A percentile compares a stretch with the other conserved stretches of the same genome.
Conservation (phyloP, 2,113 vertebrate species). For the Triplophysa rosa region DNA sequence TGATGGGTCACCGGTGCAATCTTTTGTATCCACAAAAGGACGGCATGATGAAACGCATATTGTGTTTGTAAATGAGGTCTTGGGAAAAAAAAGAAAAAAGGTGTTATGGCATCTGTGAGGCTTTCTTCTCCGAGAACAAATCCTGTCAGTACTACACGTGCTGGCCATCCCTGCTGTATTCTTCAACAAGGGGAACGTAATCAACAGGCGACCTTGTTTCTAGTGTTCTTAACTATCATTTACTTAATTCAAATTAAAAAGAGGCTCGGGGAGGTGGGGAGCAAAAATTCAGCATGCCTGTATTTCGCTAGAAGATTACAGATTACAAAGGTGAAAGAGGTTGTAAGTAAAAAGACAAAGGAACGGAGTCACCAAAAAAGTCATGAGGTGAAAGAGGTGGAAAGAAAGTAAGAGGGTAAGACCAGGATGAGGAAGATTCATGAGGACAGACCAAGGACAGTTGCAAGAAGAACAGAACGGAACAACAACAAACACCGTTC, state of each 20-base stretch:
- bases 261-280: neutral
- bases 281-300: conserved; percentile 1
- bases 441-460: conserved; percentile 29
- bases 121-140: conserved; percentile 3
- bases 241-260: conserved; percentile 33
- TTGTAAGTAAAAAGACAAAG: neutral
- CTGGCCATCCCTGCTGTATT: conserved; percentile 4
- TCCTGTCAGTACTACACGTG: neutral
- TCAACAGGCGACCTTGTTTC: conserved; percentile 46
- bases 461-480: neutral
- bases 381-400: neutral
- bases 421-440: neutral
- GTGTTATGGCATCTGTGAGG: neutral
- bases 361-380: conserved; percentile 8
- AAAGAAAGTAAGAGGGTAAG: neutral
- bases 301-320: conserved; percentile 25
- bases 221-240: conserved; percentile 31
- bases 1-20: conserved; percentile 1
- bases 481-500: neutral
- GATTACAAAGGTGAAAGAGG: conserved; percentile 36
- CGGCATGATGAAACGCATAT: neutral
- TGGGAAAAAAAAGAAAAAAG: neutral
- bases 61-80: conserved; percentile 20
- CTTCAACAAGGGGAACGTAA: conserved; percentile 18
- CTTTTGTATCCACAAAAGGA: conserved; percentile 15